Percentiles rank a stretch among this genome's conserved stretches.
These are phyloP conservation scores for Drosophila kambysellisi DNA, from an alignment of 2,888 invertebrate species.

Conservation along the genomic window DNA sequence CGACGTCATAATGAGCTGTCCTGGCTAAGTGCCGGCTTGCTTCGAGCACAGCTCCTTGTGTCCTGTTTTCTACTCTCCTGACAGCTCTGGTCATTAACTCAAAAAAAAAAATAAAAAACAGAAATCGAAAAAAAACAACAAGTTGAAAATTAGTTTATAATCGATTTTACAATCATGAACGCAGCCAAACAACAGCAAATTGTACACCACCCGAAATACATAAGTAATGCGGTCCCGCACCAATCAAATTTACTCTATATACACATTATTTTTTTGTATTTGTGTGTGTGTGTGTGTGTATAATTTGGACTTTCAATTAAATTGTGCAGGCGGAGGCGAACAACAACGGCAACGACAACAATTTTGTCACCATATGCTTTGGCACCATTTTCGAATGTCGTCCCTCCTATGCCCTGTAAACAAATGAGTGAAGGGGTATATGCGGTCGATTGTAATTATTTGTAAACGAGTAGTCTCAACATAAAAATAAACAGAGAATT, in stretches of 20 bases:
- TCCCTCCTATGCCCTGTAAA: constrained; percentile 30
- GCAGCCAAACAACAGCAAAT: constrained; percentile 50
- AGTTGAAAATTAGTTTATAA: constrained; percentile 79
- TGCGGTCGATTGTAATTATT: background rate
- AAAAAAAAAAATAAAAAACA: constrained; percentile 3
- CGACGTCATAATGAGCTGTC: constrained; percentile 53
- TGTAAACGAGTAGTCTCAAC: background rate
- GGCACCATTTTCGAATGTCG: constrained; percentile 57
- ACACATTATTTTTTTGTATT: constrained; percentile 1
- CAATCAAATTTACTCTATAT: constrained; percentile 23
- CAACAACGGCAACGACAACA: constrained; percentile 51
- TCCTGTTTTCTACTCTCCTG: background rate
- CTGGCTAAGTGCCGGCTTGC: constrained; percentile 38
- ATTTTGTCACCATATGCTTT: constrained; percentile 80
- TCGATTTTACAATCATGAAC: constrained; percentile 82
- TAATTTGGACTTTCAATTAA: constrained; percentile 79
- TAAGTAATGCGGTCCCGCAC: constrained; percentile 21
- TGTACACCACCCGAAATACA: constrained; percentile 35
- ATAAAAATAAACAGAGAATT: background rate
- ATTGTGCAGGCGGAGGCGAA: constrained; percentile 69
- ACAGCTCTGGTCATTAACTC: constrained; percentile 43
- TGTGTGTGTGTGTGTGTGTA: constrained; percentile 30
- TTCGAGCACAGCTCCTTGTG: constrained; percentile 1
- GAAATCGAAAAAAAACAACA: constrained; percentile 18
- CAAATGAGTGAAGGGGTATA: background rate